These are phyloP conservation scores for Herminia tarsipennalis DNA, from an alignment of 2,888 invertebrate species.

Conservation along the genomic window DNA sequence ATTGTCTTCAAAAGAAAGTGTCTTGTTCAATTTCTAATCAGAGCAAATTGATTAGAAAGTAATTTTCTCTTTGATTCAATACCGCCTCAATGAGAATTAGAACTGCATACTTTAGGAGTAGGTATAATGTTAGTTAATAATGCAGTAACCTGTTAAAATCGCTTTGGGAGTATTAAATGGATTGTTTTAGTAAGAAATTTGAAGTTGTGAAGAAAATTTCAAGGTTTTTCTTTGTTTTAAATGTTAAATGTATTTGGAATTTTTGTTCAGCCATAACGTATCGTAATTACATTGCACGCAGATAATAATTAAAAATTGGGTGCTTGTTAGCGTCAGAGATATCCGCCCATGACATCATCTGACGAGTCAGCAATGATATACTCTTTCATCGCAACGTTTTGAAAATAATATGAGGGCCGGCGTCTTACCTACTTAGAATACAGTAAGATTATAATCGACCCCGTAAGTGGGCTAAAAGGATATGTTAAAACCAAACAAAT, in stretches of 20 bases:
- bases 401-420: slow-evolving; percentile 20
- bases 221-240: neutral
- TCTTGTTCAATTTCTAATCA: too few species aligned
- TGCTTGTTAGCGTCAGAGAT: slow-evolving; percentile 36
- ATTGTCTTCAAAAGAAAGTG: too few species aligned
- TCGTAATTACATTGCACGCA: too few species aligned
- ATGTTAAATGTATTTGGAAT: neutral
- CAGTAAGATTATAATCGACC: slow-evolving; percentile 5
- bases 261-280: too few species aligned
- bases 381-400: neutral
- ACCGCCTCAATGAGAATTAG: neutral
- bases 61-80: neutral
- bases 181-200: too few species aligned
- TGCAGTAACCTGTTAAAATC: too few species aligned
- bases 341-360: slow-evolving; percentile 64
- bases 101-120: neutral
- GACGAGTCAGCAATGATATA: slow-evolving; percentile 17
- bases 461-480: slow-evolving; percentile 1
- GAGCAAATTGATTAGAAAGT: neutral
- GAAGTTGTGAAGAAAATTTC: too few species aligned
- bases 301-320: slow-evolving; percentile 26
- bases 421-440: slow-evolving; percentile 13
- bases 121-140: neutral
- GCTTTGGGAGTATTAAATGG: too few species aligned
- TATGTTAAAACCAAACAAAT: slow-evolving; percentile 1